Evolutionary conservation across 2,888 invertebrate species (phyloP).

Genomic region (Caradrina kadenii): DNA sequence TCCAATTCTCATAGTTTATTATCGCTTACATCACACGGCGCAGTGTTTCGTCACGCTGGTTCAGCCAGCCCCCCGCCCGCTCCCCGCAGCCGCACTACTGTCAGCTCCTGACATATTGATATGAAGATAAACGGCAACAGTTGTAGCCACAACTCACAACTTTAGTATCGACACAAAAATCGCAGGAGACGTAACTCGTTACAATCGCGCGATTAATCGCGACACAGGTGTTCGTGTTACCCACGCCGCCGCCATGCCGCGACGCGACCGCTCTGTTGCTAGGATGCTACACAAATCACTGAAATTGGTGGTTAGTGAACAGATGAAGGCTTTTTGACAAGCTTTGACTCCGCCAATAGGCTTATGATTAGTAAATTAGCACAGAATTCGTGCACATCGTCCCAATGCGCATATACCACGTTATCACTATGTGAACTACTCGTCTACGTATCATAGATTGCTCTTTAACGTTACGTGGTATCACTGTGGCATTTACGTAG

Average conservation of each 20-base stretch:
- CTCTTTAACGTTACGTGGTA: too few relatives aligned
- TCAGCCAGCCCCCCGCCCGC: background rate
- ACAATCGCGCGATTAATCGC: constrained; percentile 43
- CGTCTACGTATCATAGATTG: too few relatives aligned
- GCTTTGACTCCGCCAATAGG: too few relatives aligned
- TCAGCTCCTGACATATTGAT: constrained; percentile 43
- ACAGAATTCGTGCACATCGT: too few relatives aligned
- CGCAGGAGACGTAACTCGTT: constrained; percentile 48
- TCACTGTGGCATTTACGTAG: too few relatives aligned
- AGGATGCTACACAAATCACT: background rate
- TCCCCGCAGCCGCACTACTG: constrained; percentile 16
- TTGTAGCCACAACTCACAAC: constrained; percentile 10
- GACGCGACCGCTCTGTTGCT: background rate
- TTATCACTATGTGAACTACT: too few relatives aligned
- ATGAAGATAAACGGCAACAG: constrained; percentile 43
- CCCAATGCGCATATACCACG: too few relatives aligned
- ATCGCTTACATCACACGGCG: constrained; percentile 5
- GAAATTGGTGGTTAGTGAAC: background rate
- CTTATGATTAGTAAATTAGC: too few relatives aligned
- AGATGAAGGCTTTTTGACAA: too few relatives aligned
- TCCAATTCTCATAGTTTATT: constrained; percentile 18
- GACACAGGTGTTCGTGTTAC: constrained; percentile 47
- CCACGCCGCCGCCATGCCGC: constrained; percentile 26
- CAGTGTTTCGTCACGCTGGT: constrained; percentile 7
- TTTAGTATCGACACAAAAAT: constrained; percentile 47